Evolutionary conservation across 2,888 invertebrate species (phyloP).

Genomic region (Caenorhabditis zanzibari): DNA sequence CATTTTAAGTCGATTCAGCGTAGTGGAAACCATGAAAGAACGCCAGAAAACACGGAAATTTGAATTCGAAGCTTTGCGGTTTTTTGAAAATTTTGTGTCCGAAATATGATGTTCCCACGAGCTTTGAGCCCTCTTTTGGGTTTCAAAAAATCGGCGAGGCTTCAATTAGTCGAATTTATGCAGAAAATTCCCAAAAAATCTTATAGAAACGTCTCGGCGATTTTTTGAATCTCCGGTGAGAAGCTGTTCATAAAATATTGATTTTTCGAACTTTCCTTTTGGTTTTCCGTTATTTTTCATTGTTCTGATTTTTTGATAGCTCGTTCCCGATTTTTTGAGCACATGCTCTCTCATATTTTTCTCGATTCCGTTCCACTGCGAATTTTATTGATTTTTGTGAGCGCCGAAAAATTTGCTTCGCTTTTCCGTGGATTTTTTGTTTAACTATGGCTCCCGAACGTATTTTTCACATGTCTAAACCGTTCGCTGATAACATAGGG

Average conservation of each 20-base stretch:
- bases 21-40: background rate
- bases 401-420: background rate
- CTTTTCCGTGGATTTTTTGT: background rate
- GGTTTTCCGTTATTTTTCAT: background rate
- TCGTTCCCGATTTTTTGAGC: background rate
- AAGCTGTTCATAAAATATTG: background rate
- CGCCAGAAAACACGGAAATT: background rate
- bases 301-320: background rate
- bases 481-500: no score
- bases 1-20: background rate
- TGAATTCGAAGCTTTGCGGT: background rate
- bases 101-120: slow-evolving; percentile 17
- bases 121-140: background rate
- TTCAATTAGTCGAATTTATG: background rate
- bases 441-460: background rate
- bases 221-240: background rate
- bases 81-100: background rate
- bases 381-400: slow-evolving; percentile 8
- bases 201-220: background rate
- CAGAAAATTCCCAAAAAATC: background rate
- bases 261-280: background rate
- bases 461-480: no score
- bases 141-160: background rate
- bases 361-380: background rate
- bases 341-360: background rate